A percentile compares a stretch with the other conserved stretches of the same genome.
Evolutionary conservation across 64 coral and sea anemone genomes (phyloP).

Genomic region (Dendrophyllia cribrosa): DNA sequence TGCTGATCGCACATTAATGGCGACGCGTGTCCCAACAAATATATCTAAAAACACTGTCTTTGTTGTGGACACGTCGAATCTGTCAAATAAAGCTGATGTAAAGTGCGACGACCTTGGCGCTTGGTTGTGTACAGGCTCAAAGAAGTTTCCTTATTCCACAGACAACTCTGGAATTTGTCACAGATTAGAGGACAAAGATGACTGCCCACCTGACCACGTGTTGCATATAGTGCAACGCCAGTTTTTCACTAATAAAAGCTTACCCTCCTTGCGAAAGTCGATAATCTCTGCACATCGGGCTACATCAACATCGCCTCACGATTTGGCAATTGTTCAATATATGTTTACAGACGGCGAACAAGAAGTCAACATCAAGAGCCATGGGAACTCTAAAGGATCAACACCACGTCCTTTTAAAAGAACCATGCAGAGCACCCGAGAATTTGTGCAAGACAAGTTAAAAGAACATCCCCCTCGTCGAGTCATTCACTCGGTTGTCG

Average conservation of each 20-base stretch:
- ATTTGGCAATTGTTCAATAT: slow-evolving; percentile 26
- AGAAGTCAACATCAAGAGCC: slow-evolving; percentile 18
- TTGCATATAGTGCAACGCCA: slow-evolving; percentile 25
- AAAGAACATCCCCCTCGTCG: slow-evolving; percentile 26
- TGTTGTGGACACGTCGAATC: slow-evolving; percentile 18
- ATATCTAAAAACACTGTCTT: slow-evolving; percentile 43
- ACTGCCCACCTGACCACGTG: neutral
- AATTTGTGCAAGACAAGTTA: slow-evolving; percentile 43
- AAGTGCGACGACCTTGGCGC: slow-evolving; percentile 43
- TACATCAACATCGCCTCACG: slow-evolving; percentile 24
- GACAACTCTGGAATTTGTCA: slow-evolving; percentile 1
- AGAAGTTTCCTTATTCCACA: slow-evolving; percentile 15
- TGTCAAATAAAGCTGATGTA: slow-evolving; percentile 8
- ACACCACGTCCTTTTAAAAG: slow-evolving; percentile 24
- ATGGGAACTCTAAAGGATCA: slow-evolving; percentile 5
- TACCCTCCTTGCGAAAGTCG: slow-evolving; percentile 38
- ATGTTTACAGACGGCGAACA: slow-evolving; percentile 50
- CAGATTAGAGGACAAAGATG: slow-evolving; percentile 9
- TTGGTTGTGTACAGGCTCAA: slow-evolving; percentile 49
- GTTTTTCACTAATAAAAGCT: slow-evolving; percentile 47
- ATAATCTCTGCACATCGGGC: slow-evolving; percentile 14
- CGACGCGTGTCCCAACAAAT: slow-evolving; percentile 31
- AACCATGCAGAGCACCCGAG: slow-evolving; percentile 60
- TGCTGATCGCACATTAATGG: neutral
- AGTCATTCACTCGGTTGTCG: slow-evolving; percentile 9